Evolutionary conservation across 2,888 invertebrate genomes (phyloP), one percentile per base, ranked within the genome.

Genomic region (Drosophila paramelanica): DNA sequence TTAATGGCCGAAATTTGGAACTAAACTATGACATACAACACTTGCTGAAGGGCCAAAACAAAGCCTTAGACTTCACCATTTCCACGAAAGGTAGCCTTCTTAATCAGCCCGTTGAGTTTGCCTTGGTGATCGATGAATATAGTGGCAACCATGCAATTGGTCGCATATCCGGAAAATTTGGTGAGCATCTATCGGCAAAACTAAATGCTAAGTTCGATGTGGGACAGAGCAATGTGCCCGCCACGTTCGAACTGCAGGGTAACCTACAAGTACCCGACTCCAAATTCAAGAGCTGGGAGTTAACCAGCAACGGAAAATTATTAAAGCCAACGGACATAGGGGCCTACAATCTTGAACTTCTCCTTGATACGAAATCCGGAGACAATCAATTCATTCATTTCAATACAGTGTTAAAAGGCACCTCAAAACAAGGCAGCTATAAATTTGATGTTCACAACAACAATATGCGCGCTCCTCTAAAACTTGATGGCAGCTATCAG

Each of bases 261-360:
- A 93, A 93, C 5, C 8, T 95, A 0, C 93, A 93, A 20, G 89
- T 95, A 23, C 95, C 95, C 0, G 93, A 93, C 55, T 94, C 95
- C 1, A 93, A 93, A 41, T 91, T 95, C 0, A 95, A 94, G 47
- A 76, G 62, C 3, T 62, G 80, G 38, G 79, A 81, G 17, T 13
- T 91, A 0, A 91, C 92, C 3, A 91, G 93, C 0, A 81, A 89
- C 20, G 92, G 92, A 0, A 92, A 91, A 11, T 14, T 92, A 0
- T 49, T 92, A 14, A 69, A 88, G 5, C 90, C 93, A 0, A 77
- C 89, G 7, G 78, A 76, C 1, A 70, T 64, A n/a, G 77, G 71
- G 3, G 73, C 79, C 0, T 67, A 77, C n/a, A 45, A 77, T 11
- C 41, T 89, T 5, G 90, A 90, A 11, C 52, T 91, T 0, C 58